Conservation (phyloP, 2,113 vertebrate species). For the Oryctolagus cuniculus region mOryCun1.1 NC_091433.1:122152501-122153000, state of each 20-base stretch:
- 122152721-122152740: not conserved
- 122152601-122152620: not conserved
- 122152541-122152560: not conserved
- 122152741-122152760: not conserved
- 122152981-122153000: not conserved
- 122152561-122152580: not conserved
- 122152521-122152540: not conserved
- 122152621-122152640: not conserved
- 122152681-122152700: not conserved
- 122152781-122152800: not conserved
- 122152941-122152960: conserved; percentile 10
- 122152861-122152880: conserved; percentile 46
- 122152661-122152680: not conserved
- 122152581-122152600: not conserved
- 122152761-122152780: not conserved
- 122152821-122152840: conserved; percentile 19
- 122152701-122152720: not conserved
- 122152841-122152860: not conserved
- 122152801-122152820: not conserved
- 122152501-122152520: not conserved
- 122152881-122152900: conserved; percentile 1
- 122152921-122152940: not conserved
- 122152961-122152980: not conserved
- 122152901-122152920: conserved; percentile 41
- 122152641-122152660: not conserved